Base-by-base conservation (phyloP, 2,113 vertebrate genomes). In the Heterochromis multidens region DNA sequence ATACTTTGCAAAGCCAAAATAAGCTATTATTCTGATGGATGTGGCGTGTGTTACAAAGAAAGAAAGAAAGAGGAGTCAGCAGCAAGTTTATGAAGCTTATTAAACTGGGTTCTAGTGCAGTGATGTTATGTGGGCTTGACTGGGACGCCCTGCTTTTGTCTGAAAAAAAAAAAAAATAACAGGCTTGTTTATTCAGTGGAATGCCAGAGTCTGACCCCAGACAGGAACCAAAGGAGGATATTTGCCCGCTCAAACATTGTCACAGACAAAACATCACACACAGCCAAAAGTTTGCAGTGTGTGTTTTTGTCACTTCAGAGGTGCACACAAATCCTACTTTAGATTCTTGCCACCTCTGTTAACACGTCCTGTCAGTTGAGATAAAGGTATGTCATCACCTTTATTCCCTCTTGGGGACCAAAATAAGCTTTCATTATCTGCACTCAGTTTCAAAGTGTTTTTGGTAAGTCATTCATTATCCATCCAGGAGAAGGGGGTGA, bases 181-280 rank as follows among this genome's bases (percentile, higher is more conserved):
- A 85, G 76, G 2, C 46, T 1, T 92, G 83, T 90, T 89, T 94
- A 89, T 82, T 79, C 82, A 80, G 83, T 16, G 74, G 70, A 89
- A 93, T 87, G 80, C 79, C 89, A 86, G 65, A 86, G 82, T 52
- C 87, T 94, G 92, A 95, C 92, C 92, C 89, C 88, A 89, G 89
- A 89, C 90, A 83, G 90, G 87, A 93, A 92, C 92, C 81, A 37
- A 56, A 86, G 67, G 81, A 90, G 70, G 85, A 90, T 88, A 67
- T 86, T 83, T 21, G 77, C 91, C 90, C 90, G 72, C 59, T 87
- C 61, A 81, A 80, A 91, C 87, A 89, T 77, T 59, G 54, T 59
- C 74, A 85, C 81, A 93, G 88, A 93, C 91, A 91, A 88, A 94
- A 94, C 92, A 94, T 85, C 79, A 58, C 65, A 37, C 23, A 7